phyloP scores from a whole-genome alignment of 2,113 vertebrate genomes.

The Eublepharis macularius region DNA sequence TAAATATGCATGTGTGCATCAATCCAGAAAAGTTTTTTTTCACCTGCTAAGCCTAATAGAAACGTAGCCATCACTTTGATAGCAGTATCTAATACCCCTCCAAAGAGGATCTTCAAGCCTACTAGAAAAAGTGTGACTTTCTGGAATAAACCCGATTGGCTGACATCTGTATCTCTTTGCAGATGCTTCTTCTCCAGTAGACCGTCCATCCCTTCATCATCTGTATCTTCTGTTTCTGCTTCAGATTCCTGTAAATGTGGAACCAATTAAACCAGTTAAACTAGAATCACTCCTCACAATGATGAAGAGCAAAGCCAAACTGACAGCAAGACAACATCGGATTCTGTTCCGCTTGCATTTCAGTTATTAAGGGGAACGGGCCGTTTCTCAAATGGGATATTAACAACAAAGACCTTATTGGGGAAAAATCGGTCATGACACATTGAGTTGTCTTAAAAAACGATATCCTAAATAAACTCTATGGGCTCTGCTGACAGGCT shows the following conservation, averaged over 20 bases:
- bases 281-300: background rate
- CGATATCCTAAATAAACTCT: background rate
- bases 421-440: background rate
- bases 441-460: background rate
- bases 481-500: background rate
- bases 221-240: conserved; percentile 67
- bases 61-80: conserved; percentile 80
- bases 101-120: conserved; percentile 70
- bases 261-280: background rate
- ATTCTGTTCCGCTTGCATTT: background rate
- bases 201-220: conserved; percentile 56
- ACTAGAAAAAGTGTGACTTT: conserved; percentile 74
- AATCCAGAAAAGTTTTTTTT: background rate
- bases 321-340: background rate
- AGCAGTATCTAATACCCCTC: conserved; percentile 71
- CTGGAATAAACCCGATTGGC: conserved; percentile 72
- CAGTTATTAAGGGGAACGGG: background rate
- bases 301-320: background rate
- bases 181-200: conserved; percentile 59
- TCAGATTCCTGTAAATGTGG: conserved; percentile 29
- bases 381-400: background rate
- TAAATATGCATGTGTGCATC: background rate
- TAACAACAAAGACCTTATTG: background rate
- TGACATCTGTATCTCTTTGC: conserved; percentile 44
- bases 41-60: conserved; percentile 83